Conservation (phyloP, 1,140 invertebrate species). For the Dysdera silvatica region DNA sequence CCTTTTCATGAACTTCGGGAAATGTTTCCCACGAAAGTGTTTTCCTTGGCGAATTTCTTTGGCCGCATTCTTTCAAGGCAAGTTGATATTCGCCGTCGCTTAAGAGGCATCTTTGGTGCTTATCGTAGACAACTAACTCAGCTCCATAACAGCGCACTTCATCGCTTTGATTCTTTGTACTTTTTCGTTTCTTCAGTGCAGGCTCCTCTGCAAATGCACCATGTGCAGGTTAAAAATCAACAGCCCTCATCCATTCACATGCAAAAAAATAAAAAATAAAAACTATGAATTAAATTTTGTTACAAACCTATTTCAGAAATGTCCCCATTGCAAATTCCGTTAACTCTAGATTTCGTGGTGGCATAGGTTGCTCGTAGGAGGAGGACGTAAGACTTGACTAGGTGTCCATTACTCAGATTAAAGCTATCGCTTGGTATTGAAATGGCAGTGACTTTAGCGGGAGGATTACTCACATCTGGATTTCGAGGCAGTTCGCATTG, state of each 20-base stretch:
- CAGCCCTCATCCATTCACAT: not conserved
- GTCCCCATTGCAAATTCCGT: constrained; percentile 30
- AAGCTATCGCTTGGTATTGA: constrained; percentile 78
- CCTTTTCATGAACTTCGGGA: constrained; percentile 49
- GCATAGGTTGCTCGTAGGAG: constrained; percentile 60
- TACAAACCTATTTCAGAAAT: constrained; percentile 24
- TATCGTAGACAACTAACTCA: constrained; percentile 82
- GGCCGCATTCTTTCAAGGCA: constrained; percentile 57
- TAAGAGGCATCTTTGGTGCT: constrained; percentile 73
- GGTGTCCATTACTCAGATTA: constrained; percentile 66
- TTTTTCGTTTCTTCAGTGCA: constrained; percentile 53
- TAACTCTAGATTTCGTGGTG: constrained; percentile 22
- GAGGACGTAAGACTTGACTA: constrained; percentile 79
- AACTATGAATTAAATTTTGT: not conserved
- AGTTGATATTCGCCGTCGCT: constrained; percentile 84
- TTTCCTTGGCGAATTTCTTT: constrained; percentile 30
- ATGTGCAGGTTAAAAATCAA: not conserved
- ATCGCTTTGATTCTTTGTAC: constrained; percentile 45
- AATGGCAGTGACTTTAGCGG: constrained; percentile 69
- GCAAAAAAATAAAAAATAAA: not conserved
- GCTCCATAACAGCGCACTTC: constrained; percentile 65
- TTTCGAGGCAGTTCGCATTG: constrained; percentile 71
- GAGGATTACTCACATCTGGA: constrained; percentile 56
- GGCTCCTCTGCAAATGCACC: constrained; percentile 47
- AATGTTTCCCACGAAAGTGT: constrained; percentile 70